Conservation (phyloP, 2,797 vertebrate species). For the Allochrocebus solatus region DNA sequence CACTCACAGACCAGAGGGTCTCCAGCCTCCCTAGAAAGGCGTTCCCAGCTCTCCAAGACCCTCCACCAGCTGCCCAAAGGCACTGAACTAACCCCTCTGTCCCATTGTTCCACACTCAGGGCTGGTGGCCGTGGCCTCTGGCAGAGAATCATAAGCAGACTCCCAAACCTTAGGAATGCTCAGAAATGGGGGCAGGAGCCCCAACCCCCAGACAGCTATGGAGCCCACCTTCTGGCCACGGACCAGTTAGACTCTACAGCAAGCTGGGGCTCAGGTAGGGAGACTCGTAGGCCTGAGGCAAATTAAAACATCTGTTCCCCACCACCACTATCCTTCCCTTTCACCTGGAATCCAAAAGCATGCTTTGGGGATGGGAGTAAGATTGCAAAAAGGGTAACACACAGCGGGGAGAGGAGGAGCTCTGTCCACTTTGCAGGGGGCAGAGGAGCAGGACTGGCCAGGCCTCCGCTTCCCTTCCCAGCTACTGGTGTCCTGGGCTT, state of each 20-base stretch:
- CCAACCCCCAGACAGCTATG: not conserved
- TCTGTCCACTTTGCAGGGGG: not conserved
- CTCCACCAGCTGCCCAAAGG: not conserved
- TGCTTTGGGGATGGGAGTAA: not conserved
- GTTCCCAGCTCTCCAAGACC: not conserved
- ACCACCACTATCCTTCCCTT: not conserved
- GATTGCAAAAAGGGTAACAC: not conserved
- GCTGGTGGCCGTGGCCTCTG: not conserved
- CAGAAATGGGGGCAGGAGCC: not conserved
- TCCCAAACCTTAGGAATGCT: not conserved
- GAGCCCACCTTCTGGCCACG: not conserved
- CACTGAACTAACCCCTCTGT: not conserved
- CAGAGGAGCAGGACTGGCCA: not conserved
- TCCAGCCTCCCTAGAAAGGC: not conserved
- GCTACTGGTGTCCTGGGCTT: not conserved
- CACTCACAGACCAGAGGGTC: not conserved
- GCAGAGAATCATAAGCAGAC: not conserved
- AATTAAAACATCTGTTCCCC: not conserved
- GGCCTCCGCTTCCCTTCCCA: not conserved
- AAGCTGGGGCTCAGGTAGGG: fast-evolving
- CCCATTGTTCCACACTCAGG: not conserved
- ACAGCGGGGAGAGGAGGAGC: too few species aligned
- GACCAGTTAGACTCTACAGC: not conserved
- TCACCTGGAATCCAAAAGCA: not conserved
- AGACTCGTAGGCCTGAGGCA: not conserved